phyloP scores from a whole-genome alignment of 2,797 vertebrate genomes.

The Avahi laniger region DNA sequence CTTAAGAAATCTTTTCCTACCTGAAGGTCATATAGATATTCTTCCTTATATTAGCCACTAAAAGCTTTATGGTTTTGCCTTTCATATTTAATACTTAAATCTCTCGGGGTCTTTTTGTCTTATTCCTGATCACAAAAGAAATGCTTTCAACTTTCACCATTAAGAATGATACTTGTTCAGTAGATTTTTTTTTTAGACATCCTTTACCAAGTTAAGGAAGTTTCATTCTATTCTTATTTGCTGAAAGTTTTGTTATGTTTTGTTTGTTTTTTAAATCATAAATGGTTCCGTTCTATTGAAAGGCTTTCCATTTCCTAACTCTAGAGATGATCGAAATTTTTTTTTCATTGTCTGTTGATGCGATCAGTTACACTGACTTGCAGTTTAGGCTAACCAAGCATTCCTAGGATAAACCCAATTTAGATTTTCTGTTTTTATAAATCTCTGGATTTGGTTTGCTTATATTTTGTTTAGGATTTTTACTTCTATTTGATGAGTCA shows the following conservation, averaged over 20 bases:
- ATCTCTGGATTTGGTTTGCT: not conserved
- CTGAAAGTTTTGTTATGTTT: not conserved
- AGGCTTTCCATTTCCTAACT: not conserved
- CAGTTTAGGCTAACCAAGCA: not conserved
- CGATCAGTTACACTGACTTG: not conserved
- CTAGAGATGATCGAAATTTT: not conserved
- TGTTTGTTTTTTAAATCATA: not conserved
- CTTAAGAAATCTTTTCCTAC: not conserved
- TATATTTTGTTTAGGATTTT: not conserved
- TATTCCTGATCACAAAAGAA: not conserved
- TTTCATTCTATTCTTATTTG: not conserved
- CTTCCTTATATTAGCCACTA: not conserved
- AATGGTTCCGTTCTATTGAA: not conserved
- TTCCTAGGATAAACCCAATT: not conserved
- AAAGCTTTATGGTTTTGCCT: not conserved
- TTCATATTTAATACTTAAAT: conserved; percentile 24
- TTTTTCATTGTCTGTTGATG: not conserved
- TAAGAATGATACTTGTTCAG: not conserved
- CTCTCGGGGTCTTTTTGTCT: no score
- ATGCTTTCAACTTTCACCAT: not conserved
- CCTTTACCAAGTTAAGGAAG: not conserved
- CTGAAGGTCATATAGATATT: not conserved
- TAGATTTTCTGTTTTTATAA: not conserved
- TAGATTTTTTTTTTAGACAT: not conserved
- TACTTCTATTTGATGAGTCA: not conserved